These are phyloP conservation scores for Tenebrosternarchus preto DNA, from an alignment of 2,113 vertebrate genomes.

Conservation along the genomic window DNA sequence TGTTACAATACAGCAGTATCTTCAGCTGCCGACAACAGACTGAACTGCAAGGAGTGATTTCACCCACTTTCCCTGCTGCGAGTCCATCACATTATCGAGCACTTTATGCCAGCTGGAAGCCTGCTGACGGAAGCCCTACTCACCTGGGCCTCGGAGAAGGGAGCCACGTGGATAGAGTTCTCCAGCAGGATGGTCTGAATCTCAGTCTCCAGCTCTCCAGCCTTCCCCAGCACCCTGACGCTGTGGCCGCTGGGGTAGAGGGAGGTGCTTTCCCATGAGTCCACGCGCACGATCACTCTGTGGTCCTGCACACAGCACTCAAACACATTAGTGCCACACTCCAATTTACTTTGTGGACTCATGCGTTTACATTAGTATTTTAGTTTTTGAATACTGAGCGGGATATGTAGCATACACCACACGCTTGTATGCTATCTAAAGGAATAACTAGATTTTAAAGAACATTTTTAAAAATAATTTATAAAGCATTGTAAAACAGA, in stretches of 20 bases:
- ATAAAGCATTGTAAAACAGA: no score
- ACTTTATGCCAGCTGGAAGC: neutral
- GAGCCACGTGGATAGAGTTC: conserved; percentile 84
- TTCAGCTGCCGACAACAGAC: neutral
- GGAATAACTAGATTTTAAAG: no score
- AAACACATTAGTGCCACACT: neutral
- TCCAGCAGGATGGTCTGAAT: conserved; percentile 91
- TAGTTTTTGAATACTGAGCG: neutral
- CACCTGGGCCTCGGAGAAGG: conserved; percentile 97
- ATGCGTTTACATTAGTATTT: neutral
- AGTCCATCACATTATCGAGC: neutral
- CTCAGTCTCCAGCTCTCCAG: conserved; percentile 91
- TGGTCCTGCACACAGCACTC: conserved; percentile 75
- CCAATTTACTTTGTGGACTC: no score
- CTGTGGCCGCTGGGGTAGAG: conserved; percentile 93
- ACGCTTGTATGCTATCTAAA: no score
- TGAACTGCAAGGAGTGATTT: neutral
- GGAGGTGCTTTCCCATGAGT: conserved; percentile 91
- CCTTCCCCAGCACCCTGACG: conserved; percentile 86
- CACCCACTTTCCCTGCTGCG: neutral
- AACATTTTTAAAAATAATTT: no score
- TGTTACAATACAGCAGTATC: neutral
- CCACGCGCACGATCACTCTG: conserved; percentile 89
- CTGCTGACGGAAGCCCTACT: no score
- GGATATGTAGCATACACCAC: no score